phyloP scores from a whole-genome alignment of 2,113 vertebrate species.

The Sclerurus mexicanus region DNA sequence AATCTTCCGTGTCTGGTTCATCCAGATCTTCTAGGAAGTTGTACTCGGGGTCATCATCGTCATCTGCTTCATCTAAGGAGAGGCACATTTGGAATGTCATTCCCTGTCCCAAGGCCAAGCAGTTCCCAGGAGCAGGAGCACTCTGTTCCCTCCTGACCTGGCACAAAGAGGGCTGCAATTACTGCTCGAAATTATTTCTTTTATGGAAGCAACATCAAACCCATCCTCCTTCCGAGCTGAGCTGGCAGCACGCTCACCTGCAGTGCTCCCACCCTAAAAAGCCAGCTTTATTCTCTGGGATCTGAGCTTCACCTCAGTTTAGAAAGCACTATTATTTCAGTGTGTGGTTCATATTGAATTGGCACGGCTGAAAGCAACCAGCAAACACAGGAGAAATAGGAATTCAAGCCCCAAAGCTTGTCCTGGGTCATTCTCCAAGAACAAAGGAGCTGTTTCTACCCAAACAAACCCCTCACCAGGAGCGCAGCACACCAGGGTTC shows the following conservation, averaged over 20 bases:
- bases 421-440: background rate
- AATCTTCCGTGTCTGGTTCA: conserved; percentile 93
- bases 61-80: conserved; percentile 86
- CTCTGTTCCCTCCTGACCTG: background rate
- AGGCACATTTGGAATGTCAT: background rate
- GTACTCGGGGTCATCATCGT: conserved; percentile 96
- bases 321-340: background rate
- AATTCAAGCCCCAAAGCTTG: background rate
- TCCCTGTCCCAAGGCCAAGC: background rate
- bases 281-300: background rate
- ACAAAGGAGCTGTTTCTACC: background rate
- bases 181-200: background rate
- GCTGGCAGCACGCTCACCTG: background rate
- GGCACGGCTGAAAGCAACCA: background rate
- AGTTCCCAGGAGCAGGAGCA: background rate
- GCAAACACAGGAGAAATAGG: background rate
- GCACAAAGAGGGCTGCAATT: background rate
- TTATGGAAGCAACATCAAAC: accelerated
- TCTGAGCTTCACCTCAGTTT: background rate
- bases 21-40: conserved; percentile 92
- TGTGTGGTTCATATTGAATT: background rate
- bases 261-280: background rate
- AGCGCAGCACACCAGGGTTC: background rate
- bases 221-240: background rate
- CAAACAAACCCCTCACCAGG: background rate